Evolutionary conservation across 2,888 invertebrate species (phyloP).

Genomic region (Sphecodes monilicornis): DNA sequence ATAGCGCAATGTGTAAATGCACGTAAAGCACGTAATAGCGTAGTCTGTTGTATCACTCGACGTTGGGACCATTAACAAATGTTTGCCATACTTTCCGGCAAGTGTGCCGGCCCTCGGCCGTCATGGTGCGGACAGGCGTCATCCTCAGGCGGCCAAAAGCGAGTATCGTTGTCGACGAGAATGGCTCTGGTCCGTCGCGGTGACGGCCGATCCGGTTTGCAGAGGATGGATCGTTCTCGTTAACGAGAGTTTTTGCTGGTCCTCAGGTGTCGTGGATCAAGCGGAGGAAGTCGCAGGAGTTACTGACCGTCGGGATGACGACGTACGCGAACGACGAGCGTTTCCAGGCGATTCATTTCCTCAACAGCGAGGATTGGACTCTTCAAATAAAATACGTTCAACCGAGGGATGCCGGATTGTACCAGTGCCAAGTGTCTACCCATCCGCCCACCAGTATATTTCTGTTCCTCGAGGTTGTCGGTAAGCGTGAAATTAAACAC

Average conservation of each 20-base stretch:
- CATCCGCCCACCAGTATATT: conserved; percentile 96
- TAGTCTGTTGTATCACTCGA: background rate
- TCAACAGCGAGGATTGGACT: conserved; percentile 97
- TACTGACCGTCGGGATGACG: conserved; percentile 93
- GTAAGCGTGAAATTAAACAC: conserved; percentile 87
- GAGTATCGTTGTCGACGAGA: background rate
- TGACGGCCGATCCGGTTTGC: conserved; percentile 19
- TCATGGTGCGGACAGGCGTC: conserved; percentile 1
- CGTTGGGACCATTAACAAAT: background rate
- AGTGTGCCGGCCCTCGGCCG: background rate
- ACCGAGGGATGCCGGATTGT: conserved; percentile 93
- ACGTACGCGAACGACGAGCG: conserved; percentile 96
- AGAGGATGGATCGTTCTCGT: conserved; percentile 33
- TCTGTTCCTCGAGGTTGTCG: conserved; percentile 93
- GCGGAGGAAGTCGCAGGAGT: conserved; percentile 89
- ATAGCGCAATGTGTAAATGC: too few species aligned
- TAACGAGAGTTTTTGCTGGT: conserved; percentile 58
- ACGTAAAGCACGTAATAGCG: too few species aligned
- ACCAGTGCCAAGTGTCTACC: conserved; percentile 96
- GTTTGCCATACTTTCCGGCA: background rate
- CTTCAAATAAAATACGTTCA: conserved; percentile 95
- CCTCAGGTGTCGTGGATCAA: conserved; percentile 93
- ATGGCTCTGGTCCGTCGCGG: conserved; percentile 16
- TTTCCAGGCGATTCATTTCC: conserved; percentile 94
- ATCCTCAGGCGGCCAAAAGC: background rate